Evolutionary conservation across 2,113 vertebrate genomes (phyloP).

Genomic region (Megaleporinus macrocephalus): DNA sequence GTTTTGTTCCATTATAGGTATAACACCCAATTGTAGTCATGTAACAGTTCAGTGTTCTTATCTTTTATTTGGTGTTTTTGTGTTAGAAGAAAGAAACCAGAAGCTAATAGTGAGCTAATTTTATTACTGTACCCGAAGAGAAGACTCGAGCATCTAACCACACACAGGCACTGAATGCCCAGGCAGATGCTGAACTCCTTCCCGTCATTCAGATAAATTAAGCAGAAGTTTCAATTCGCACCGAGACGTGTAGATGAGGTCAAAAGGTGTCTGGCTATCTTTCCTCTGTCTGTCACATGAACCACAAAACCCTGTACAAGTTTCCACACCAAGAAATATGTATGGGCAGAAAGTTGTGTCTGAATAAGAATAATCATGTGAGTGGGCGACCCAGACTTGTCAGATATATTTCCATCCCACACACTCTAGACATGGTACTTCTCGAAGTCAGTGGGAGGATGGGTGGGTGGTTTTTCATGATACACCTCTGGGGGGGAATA

Average conservation of each 20-base stretch:
- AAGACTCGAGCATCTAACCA: not conserved
- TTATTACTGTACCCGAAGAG: not conserved
- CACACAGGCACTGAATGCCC: not conserved
- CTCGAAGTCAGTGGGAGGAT: conserved; percentile 7
- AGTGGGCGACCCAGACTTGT: conserved; percentile 60
- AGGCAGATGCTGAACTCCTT: not conserved
- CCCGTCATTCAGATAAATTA: conserved; percentile 27
- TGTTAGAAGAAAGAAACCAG: too few species aligned
- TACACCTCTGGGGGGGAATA: conserved; percentile 12
- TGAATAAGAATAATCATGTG: conserved; percentile 54
- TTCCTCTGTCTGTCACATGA: conserved; percentile 66
- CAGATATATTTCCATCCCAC: conserved; percentile 65
- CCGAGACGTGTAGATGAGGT: conserved; percentile 50
- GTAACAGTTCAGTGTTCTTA: too few species aligned
- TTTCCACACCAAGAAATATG: conserved; percentile 65
- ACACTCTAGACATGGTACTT: conserved; percentile 51
- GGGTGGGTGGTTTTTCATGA: conserved; percentile 36
- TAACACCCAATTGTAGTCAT: too few species aligned
- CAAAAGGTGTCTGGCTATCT: conserved; percentile 38
- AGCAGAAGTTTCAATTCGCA: conserved; percentile 1
- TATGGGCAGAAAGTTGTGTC: conserved; percentile 43
- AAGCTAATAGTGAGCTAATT: not conserved
- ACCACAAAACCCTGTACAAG: conserved; percentile 68
- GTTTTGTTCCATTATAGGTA: too few species aligned
- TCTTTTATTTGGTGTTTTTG: too few species aligned